Conservation (phyloP, 2,797 vertebrate genomes). For the Xenops minutus region DNA sequence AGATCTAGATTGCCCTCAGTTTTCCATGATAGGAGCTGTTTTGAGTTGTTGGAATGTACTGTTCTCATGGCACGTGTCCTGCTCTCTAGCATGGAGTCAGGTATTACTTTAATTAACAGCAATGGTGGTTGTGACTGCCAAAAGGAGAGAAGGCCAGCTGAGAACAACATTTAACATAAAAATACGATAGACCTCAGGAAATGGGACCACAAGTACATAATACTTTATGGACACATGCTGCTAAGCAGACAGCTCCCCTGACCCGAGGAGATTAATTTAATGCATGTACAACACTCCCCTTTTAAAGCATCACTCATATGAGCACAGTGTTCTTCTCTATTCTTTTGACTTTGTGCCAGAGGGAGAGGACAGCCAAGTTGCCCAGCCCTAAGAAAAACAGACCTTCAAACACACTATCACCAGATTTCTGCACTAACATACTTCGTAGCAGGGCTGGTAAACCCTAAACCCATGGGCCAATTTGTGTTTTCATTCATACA, state of each 20-base stretch:
- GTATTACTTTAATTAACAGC: not conserved
- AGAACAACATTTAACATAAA: conserved; percentile 2
- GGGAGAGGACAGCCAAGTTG: conserved; percentile 17
- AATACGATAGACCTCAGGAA: conserved; percentile 26
- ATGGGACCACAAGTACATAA: conserved; percentile 1
- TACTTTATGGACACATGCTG: not conserved
- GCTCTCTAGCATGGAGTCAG: not conserved
- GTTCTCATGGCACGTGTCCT: not conserved
- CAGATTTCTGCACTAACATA: not conserved
- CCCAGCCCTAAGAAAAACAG: conserved; percentile 14
- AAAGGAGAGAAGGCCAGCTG: not conserved
- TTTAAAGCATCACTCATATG: not conserved
- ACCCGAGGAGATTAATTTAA: conserved; percentile 35
- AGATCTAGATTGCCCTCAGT: not conserved
- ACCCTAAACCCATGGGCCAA: conserved; percentile 15
- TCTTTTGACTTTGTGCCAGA: conserved; percentile 35
- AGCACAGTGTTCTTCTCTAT: not conserved
- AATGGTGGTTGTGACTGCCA: not conserved
- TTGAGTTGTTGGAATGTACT: not conserved
- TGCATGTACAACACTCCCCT: not conserved
- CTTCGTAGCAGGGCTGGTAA: conserved; percentile 19
- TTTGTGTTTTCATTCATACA: conserved; percentile 57
- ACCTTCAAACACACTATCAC: not conserved
- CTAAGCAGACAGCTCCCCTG: conserved; percentile 15
- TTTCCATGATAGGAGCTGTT: not conserved